A percentile compares a stretch with the other conserved stretches of the same genome.
phyloP scores from a whole-genome alignment of 2,888 invertebrate genomes.

The Colostygia pectinataria region DNA sequence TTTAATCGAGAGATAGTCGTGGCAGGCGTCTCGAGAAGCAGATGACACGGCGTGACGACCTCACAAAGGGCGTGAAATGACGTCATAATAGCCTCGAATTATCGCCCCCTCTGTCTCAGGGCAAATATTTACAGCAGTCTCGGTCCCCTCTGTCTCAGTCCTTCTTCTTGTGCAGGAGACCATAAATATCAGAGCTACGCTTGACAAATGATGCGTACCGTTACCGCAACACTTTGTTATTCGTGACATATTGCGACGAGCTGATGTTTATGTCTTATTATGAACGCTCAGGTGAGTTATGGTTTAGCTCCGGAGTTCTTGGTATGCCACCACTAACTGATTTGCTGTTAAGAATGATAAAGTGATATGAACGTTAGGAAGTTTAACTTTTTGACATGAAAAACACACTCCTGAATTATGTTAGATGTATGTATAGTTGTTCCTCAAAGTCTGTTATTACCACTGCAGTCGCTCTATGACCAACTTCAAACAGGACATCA shows the following conservation, averaged over 20 bases:
- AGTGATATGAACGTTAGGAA: conserved; percentile 11
- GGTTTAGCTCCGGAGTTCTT: conserved; percentile 50
- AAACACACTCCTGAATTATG: neutral
- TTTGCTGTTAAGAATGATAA: conserved; percentile 25
- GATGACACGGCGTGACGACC: conserved; percentile 81
- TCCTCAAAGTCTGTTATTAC: too few relatives aligned
- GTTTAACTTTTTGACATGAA: conserved; percentile 1
- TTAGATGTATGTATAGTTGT: too few relatives aligned
- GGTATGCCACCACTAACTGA: conserved; percentile 44
- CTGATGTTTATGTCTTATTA: conserved; percentile 81
- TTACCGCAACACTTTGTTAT: conserved; percentile 77
- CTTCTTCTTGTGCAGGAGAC: conserved; percentile 73
- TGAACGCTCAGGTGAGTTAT: conserved; percentile 61
- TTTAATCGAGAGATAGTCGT: conserved; percentile 79
- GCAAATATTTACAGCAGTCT: conserved; percentile 82
- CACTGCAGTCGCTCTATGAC: too few relatives aligned
- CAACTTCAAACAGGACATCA: too few relatives aligned
- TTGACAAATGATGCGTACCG: conserved; percentile 78
- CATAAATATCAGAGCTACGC: conserved; percentile 77
- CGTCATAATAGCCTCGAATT: conserved; percentile 83
- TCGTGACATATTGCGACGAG: conserved; percentile 76
- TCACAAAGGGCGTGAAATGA: conserved; percentile 82
- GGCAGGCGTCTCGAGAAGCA: conserved; percentile 81
- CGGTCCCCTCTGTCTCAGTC: conserved; percentile 77
- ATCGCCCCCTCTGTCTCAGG: conserved; percentile 82